Evolutionary conservation across 2,113 vertebrate species (phyloP), one percentile per base, ranked within the genome.

Genomic region (Hippolais icterina): DNA sequence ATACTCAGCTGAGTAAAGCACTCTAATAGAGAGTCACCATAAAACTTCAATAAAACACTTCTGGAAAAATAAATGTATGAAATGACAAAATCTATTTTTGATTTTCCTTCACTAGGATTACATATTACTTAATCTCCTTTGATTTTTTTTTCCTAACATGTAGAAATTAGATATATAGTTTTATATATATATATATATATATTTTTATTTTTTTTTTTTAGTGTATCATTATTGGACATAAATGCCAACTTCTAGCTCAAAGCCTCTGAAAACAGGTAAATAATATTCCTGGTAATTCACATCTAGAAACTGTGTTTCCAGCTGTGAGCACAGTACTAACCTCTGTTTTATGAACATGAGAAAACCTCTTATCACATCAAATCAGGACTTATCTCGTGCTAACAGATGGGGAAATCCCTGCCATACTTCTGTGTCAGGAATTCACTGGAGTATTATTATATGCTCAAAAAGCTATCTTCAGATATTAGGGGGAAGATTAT

Each of bases 301-400:
- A 29, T 68, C 28, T 79, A 50, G 39, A 25, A 87, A 46, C 83
- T 75, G 19, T 71, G 66, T 89, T 90, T 84, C 89, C 79, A 66
- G 50, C 89, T 91, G 72, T 77, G 89, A 85, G 79, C 75, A 63
- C 53, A 8, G 35, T 6, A 3, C 22, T 77, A 69, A 86, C 71
- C 68, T 93, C 42, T 57, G 9, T 68, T 80, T 50, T 54, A 79
- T 65, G 76, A 90, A 83, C 64, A 50, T 33, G 60, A 75, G 33
- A 42, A 93, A 86, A 74, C 39, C 83, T 71, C 74, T 94, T 93
- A 89, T 97, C 94, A 71, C 63, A 57, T 86, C 65, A 83, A 64
- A 96, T 93, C 93, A 91, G 63, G 95, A 80, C 42, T 86, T 90
- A 82, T 54, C 82, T 88, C 44, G 9, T 57, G 57, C 71, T 76